Conservation (phyloP, 2,888 invertebrate genomes). For the Lacanobia wlatinum region DNA sequence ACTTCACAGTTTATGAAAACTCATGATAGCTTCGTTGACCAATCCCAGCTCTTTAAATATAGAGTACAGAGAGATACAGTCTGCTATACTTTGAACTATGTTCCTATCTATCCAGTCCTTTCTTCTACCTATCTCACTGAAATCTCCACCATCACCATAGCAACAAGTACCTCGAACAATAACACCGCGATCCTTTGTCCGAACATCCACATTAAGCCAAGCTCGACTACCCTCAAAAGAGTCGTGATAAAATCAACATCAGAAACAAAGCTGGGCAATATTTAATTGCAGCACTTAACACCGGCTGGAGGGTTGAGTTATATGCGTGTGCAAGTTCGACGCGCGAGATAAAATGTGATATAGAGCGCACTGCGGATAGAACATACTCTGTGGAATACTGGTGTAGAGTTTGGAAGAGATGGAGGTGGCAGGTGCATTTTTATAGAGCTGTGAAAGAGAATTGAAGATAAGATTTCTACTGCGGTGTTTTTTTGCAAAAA, state of each 20-base stretch:
- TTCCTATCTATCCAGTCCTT: neutral
- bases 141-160: constrained; percentile 5
- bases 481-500: too few species aligned
- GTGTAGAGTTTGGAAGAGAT: constrained; percentile 26
- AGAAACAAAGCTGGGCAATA: constrained; percentile 65
- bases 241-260: constrained; percentile 60
- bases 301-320: constrained; percentile 73
- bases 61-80: too few species aligned
- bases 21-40: too few species aligned
- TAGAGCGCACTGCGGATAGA: constrained; percentile 71
- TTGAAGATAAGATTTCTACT: too few species aligned
- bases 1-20: too few species aligned
- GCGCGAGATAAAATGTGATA: constrained; percentile 81
- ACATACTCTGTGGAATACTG: constrained; percentile 63
- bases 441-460: neutral
- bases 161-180: constrained; percentile 22
- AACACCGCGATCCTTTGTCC: constrained; percentile 39
- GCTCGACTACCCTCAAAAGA: constrained; percentile 57
- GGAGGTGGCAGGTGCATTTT: constrained; percentile 11
- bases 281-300: constrained; percentile 70
- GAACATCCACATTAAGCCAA: constrained; percentile 54
- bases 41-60: too few species aligned
- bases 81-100: neutral
- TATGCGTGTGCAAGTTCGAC: constrained; percentile 70
- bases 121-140: constrained; percentile 2